Percentiles rank a stretch among this genome's conserved stretches.
Conservation (phyloP, 2,888 invertebrate species). For the Cryptus viduatorius region DNA sequence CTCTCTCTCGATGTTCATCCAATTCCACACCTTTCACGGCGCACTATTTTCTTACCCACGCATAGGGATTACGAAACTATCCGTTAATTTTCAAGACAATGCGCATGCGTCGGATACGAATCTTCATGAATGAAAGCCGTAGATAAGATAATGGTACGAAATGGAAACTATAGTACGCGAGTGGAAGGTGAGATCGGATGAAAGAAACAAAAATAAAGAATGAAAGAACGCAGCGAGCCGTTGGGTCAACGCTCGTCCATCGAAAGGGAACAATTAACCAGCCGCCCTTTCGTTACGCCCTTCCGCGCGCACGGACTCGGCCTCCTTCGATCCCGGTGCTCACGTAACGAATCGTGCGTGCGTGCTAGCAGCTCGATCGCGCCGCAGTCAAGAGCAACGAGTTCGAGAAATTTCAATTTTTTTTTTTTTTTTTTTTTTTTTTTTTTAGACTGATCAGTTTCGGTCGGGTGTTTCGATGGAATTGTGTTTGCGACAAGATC, state of each 20-base stretch:
- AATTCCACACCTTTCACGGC: constrained; percentile 39
- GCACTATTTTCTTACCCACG: constrained; percentile 1
- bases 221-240: constrained; percentile 1
- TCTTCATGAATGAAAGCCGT: background rate
- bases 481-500: constrained; percentile 20
- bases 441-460: constrained; percentile 72
- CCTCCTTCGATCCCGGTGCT: constrained; percentile 39
- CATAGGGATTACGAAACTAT: constrained; percentile 11
- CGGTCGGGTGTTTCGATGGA: constrained; percentile 72
- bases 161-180: background rate
- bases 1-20: constrained; percentile 51
- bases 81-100: constrained; percentile 25
- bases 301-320: constrained; percentile 49
- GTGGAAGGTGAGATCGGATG: background rate
- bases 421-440: constrained; percentile 59
- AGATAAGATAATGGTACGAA: constrained; percentile 27
- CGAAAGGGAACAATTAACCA: constrained; percentile 65
- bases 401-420: constrained; percentile 72
- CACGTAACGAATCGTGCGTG: constrained; percentile 68
- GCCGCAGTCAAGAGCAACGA: constrained; percentile 71
- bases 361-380: constrained; percentile 54
- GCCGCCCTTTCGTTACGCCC: constrained; percentile 65
- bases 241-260: constrained; percentile 57
- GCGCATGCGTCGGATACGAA: background rate
- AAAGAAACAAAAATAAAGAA: constrained; percentile 30